Evolutionary conservation across 2,888 invertebrate genomes (phyloP).

Genomic region (Masnerella sp.): DNA sequence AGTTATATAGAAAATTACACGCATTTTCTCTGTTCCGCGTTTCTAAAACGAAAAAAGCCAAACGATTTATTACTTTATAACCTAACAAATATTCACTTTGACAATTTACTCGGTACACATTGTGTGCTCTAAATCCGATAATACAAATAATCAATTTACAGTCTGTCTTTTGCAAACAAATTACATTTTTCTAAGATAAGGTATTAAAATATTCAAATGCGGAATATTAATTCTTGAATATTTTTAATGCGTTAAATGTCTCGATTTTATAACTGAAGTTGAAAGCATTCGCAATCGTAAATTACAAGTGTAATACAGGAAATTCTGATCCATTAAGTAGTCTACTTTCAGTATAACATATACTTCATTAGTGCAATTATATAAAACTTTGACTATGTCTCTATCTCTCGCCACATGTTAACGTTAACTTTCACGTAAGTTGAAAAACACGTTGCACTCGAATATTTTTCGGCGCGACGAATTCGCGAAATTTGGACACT

Average conservation of each 20-base stretch:
- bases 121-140: too few species aligned
- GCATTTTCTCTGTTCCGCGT: too few species aligned
- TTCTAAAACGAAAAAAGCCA: too few species aligned
- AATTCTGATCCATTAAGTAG: slow-evolving; percentile 17
- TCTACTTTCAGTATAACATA: slow-evolving; percentile 24
- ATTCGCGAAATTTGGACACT: slow-evolving; percentile 7
- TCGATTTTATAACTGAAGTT: slow-evolving; percentile 3
- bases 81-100: too few species aligned
- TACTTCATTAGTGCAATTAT: slow-evolving; percentile 33
- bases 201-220: too few species aligned
- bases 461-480: background rate
- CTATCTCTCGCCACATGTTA: slow-evolving; percentile 20
- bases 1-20: too few species aligned
- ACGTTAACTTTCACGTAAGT: slow-evolving; percentile 37
- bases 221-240: background rate
- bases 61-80: too few species aligned
- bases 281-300: slow-evolving; percentile 11
- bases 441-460: slow-evolving; percentile 10
- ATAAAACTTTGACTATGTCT: slow-evolving; percentile 26
- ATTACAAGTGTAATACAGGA: slow-evolving; percentile 29
- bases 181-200: too few species aligned
- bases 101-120: too few species aligned
- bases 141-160: too few species aligned
- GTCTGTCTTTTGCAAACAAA: background rate
- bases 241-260: background rate